phyloP scores from a whole-genome alignment of 2,888 invertebrate genomes.

The Clepsis dumicolana region DNA sequence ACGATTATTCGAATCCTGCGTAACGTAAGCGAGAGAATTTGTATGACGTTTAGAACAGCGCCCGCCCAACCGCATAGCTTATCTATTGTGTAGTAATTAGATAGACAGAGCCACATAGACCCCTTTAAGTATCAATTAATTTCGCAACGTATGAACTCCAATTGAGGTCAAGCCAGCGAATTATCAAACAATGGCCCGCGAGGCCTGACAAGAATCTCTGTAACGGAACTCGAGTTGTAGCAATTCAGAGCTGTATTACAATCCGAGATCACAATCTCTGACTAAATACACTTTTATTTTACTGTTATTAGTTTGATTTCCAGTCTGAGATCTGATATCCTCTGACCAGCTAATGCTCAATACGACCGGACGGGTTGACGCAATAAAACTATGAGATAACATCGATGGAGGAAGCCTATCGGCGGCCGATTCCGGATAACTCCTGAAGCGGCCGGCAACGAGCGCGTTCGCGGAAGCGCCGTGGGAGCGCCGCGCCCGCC shows the following conservation, averaged over 20 bases:
- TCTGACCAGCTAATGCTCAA: conserved; percentile 22
- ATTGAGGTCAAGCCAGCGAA: background rate
- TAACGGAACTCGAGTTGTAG: background rate
- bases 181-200: background rate
- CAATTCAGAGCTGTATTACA: background rate
- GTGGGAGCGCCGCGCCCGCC: conserved; percentile 53
- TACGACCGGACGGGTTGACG: conserved; percentile 50
- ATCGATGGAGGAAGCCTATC: conserved; percentile 46
- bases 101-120: no score
- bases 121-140: no score
- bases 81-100: no score
- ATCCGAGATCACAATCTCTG: background rate
- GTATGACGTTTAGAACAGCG: no score
- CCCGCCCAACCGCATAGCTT: no score
- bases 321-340: conserved; percentile 18
- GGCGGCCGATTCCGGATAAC: conserved; percentile 45
- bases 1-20: no score
- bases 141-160: background rate
- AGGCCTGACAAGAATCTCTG: background rate
- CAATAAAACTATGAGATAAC: conserved; percentile 53
- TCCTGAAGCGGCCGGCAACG: conserved; percentile 38
- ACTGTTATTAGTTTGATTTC: conserved; percentile 10
- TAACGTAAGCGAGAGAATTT: no score
- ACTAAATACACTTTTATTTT: background rate
- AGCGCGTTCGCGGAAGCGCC: conserved; percentile 53